Base-by-base conservation (phyloP, 2,113 vertebrate species). In the Alexandromys fortis region DNA sequence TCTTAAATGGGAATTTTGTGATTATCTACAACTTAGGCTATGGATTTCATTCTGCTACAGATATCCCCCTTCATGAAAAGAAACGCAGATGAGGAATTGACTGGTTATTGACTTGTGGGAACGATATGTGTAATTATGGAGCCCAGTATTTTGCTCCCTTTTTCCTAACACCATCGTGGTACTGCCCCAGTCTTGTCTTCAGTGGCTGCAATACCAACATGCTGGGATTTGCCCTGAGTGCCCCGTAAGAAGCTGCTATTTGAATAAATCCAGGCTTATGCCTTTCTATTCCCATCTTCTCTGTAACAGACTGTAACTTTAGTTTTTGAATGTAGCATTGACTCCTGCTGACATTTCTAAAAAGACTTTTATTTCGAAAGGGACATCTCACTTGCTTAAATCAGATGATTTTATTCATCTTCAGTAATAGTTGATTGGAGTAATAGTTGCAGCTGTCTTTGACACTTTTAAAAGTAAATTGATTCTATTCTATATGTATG, bases 311-410 rank as follows among this genome's bases (percentile, higher is more conserved):
- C 52, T 76, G 5, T 65, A 58, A 68, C 67, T 93, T 86, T 68
- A 33, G 65, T 58, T 96, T 97, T 86, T 76, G 42, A 73, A 68
- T 67, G 35, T 72, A 65, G 49, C 22, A 5, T 89, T 92, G 30
- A 77, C 22, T 94, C 72, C n/a, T 22, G 42, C 79, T 88, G 49
- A 94, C 49, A 82, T 86, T 81, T 72, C 61, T 91, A 78, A 68
- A n/a, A 42, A 92, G 47, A 72, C 7, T 93, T 86, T 89, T 76
- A 35, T 16, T 26, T 83, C 19, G 19, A 21, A 58, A 58, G 58
- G 58, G 58, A 58, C 58, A 21, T 93, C 68, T 87, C n/a, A n/a
- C 67, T 89, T 95, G 49, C 24, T 94, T 91, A 38, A 76, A 8
- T 0, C 65, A 30, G 21, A 55, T 35, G 21, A 67, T 82, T 94